These are phyloP conservation scores for Haplotaxodon microlepis DNA, from an alignment of 2,113 vertebrate genomes.

Conservation along the genomic window DNA sequence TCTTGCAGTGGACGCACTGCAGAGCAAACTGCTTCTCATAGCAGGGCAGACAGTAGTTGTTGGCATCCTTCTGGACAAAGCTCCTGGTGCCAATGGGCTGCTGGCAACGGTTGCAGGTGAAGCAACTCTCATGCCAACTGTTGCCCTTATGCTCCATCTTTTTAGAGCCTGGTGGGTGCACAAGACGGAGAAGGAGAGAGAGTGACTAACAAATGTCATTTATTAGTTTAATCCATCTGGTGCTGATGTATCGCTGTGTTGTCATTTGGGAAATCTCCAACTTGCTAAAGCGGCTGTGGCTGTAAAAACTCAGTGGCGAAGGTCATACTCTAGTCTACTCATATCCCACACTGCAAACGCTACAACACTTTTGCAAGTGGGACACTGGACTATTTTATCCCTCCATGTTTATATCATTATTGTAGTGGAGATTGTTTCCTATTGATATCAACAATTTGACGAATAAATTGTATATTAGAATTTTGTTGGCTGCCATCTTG, in stretches of 20 bases:
- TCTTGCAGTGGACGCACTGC: slow-evolving; percentile 92
- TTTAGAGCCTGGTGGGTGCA: slow-evolving; percentile 78
- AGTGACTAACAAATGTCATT: background rate
- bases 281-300: background rate
- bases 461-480: background rate
- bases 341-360: background rate
- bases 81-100: slow-evolving; percentile 93
- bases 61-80: slow-evolving; percentile 88
- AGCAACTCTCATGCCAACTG: slow-evolving; percentile 97
- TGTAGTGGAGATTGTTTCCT: background rate
- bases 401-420: background rate
- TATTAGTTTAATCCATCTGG: background rate
- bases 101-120: slow-evolving; percentile 86
- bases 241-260: background rate
- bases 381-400: background rate
- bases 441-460: background rate
- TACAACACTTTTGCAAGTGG: background rate
- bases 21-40: slow-evolving; percentile 93
- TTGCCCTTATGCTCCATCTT: slow-evolving; percentile 96
- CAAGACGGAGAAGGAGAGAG: background rate
- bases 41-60: slow-evolving; percentile 90
- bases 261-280: background rate
- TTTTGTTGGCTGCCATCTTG: background rate
- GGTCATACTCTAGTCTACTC: background rate
- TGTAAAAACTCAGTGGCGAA: background rate